Base-by-base conservation (phyloP, 1,140 invertebrate genomes). In the Nasonia vitripennis region DNA sequence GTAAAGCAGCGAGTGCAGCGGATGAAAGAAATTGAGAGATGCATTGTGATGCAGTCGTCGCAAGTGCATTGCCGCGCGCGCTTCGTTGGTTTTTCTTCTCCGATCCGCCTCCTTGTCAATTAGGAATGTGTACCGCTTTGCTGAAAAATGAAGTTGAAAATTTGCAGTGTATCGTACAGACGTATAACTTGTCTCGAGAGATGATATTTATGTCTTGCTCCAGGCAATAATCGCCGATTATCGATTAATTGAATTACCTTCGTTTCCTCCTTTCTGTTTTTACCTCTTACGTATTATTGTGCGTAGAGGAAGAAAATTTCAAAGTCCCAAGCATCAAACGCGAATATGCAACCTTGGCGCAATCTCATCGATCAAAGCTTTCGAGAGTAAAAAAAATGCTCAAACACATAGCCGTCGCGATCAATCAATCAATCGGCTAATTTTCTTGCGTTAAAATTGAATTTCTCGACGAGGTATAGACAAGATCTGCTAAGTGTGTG, bases 281-380 rank as follows among this genome's bases (percentile, higher is more conserved):
- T 71, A 51, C 11, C 23, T 51, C n/a, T 23, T 17, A 45, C 2
- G 0, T 62, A 14, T 17, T 17, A 17, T 62, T 62, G 55, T 14
- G 10, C 11, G 12, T 17, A 51, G 17, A 71, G n/a, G 41, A 81
- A 48, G 78, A 80, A 70, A 80, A 70, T 68, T 68, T 41, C 2
- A 70, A 34, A n/a, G 11, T 14, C 14, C 20, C 41, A 81, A 71
- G 41, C 48, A 51, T 17, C 10, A 41, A 70, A 81, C 55, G 55
- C 55, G 17, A 41, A 27, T 37, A 37, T 37, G 41, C n/a, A 81
- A 81, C 71, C 71, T 83, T 83, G 20, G 9, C 7, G 41, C 10
- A 41, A 75, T 75, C 81, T 83, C 68, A 83, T 62, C 31, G 31
- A 83, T 83, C 41, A 73, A 68, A 48, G n/a, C 68, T 81, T 81